A percentile compares a stretch with the other conserved stretches of the same genome.
Evolutionary conservation across 2,888 invertebrate species (phyloP).

Genomic region (Aradus depressus): DNA sequence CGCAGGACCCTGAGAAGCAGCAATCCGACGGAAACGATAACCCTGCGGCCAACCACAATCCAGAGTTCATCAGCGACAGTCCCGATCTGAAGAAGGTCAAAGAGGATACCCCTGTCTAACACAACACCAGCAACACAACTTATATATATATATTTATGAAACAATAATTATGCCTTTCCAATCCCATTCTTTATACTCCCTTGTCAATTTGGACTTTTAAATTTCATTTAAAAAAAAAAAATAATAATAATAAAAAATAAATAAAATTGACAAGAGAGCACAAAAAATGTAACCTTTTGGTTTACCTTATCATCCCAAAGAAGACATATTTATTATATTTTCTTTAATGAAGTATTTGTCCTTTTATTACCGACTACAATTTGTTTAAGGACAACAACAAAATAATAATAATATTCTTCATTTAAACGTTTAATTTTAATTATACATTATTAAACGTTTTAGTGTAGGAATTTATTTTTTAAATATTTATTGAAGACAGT

Average conservation of each 20-base stretch:
- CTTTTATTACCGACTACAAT: neutral
- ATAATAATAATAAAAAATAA: neutral
- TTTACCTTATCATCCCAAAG: slow-evolving; percentile 18
- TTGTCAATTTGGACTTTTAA: neutral
- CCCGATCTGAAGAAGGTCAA: slow-evolving; percentile 47
- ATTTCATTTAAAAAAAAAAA: neutral
- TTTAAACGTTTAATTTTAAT: too few species aligned
- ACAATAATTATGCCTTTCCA: neutral
- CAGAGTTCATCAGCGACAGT: slow-evolving; percentile 48
- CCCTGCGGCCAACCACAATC: slow-evolving; percentile 42
- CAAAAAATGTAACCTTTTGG: too few species aligned
- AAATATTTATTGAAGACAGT: too few species aligned
- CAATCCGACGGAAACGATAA: slow-evolving; percentile 37
- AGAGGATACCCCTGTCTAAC: slow-evolving; percentile 48
- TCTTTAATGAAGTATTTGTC: neutral
- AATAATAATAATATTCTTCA: too few species aligned
- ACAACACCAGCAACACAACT: neutral
- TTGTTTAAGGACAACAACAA: too few species aligned
- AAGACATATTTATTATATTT: slow-evolving; percentile 17
- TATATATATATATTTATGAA: neutral
- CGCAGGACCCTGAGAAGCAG: slow-evolving; percentile 34
- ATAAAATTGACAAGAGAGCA: neutral
- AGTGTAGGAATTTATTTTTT: too few species aligned
- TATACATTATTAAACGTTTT: too few species aligned
- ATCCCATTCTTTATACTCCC: neutral